These are phyloP conservation scores for Machimus rusticus DNA, from an alignment of 2,888 invertebrate species.

Conservation along the genomic window DNA sequence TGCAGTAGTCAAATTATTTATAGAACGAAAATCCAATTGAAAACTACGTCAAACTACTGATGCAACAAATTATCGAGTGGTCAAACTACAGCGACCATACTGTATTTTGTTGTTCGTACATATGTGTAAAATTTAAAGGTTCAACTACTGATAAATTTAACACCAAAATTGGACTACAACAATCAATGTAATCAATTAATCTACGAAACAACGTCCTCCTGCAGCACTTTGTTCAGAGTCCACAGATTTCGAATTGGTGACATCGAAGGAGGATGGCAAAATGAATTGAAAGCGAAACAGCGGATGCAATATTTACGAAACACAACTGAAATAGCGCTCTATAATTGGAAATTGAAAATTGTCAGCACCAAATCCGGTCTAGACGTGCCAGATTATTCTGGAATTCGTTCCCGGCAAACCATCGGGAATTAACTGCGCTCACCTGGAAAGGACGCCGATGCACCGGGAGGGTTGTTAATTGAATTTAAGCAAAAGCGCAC, in stretches of 20 bases:
- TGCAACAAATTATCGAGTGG: too few relatives aligned
- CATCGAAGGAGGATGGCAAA: neutral
- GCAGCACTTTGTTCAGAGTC: neutral
- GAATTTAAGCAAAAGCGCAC: neutral
- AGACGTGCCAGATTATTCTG: conserved; percentile 20
- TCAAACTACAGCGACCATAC: too few relatives aligned
- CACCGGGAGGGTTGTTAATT: conserved; percentile 2
- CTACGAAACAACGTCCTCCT: neutral
- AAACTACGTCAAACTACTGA: too few relatives aligned
- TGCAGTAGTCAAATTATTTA: too few relatives aligned
- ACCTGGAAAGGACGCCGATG: neutral
- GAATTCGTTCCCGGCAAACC: conserved; percentile 1
- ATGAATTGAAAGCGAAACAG: neutral
- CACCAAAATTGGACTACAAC: neutral
- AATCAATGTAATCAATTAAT: neutral
- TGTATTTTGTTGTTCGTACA: too few relatives aligned
- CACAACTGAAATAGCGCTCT: neutral
- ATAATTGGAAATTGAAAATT: conserved; percentile 32
- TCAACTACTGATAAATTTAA: neutral
- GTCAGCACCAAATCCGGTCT: conserved; percentile 37
- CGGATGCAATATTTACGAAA: neutral
- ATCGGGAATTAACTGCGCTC: neutral
- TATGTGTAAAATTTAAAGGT: neutral
- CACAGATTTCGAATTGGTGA: neutral
- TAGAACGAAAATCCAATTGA: too few relatives aligned